phyloP scores from a whole-genome alignment of 1,140 invertebrate species.

The Araneus ventricosus region DNA sequence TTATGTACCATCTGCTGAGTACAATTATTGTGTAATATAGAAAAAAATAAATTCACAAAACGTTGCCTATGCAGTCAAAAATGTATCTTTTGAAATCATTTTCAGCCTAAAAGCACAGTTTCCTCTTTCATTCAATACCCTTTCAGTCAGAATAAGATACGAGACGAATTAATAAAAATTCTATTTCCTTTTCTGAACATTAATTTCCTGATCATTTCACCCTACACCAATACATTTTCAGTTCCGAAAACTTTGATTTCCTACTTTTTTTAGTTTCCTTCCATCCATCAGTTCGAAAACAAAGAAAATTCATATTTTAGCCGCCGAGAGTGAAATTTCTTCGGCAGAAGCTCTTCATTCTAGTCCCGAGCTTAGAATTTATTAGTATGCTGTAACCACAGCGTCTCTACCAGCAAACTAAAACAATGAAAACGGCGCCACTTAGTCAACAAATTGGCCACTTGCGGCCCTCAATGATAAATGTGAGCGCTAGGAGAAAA shows the following conservation, averaged over 20 bases:
- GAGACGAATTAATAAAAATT: too few relatives aligned
- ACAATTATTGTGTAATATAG: too few relatives aligned
- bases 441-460: conserved; percentile 70
- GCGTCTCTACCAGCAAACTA: conserved; percentile 4
- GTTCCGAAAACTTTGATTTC: background rate
- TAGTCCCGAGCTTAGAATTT: conserved; percentile 21
- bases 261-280: background rate
- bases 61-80: too few relatives aligned
- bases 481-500: conserved; percentile 49
- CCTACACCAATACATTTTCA: too few relatives aligned
- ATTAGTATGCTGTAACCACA: conserved; percentile 59
- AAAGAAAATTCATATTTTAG: background rate
- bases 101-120: too few relatives aligned
- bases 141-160: too few relatives aligned
- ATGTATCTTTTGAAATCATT: too few relatives aligned
- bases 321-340: background rate
- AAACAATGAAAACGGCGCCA: conserved; percentile 43
- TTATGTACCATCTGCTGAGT: too few relatives aligned
- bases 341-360: conserved; percentile 27
- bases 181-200: too few relatives aligned
- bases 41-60: too few relatives aligned
- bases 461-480: conserved; percentile 68
- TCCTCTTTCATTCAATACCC: too few relatives aligned
- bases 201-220: too few relatives aligned
- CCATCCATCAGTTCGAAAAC: background rate